Base-by-base conservation (phyloP, 2,888 invertebrate species). In the Rugalucina vietnamica region DNA sequence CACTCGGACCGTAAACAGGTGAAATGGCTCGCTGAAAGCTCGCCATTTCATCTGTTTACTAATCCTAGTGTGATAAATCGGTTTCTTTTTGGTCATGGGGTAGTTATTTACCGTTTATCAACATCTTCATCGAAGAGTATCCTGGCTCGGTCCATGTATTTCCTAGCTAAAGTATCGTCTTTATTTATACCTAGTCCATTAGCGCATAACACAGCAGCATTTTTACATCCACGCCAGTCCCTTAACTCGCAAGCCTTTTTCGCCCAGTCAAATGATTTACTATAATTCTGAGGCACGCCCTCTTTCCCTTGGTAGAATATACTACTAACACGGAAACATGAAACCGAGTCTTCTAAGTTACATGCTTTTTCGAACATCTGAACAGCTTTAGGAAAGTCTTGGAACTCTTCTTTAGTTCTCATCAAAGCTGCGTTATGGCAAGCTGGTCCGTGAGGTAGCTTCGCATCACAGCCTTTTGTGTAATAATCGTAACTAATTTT, bases 211-310 rank as follows among this genome's bases (percentile, higher is more conserved):
- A 14, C 5, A 2, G 81, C 81, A 0, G 98, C 95, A 95, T 99
- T 99, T 0, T 97, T 97, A 95, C 99, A 99, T 0, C 98, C 97
- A 93, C 97, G 97, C 94, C 98, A 36, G 36, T 89, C 97, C 29
- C 97, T 97, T 0, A 97, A 95, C 85, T 98, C 97, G 94, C 99
- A 99, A 0, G 97, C 97, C 94, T 97, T 97, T 81, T 96, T 95
- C 0, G 98, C 97, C 92, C 96, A 97, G 50, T 96, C 95, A 94
- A 98, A 97, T 0, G 98, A 98, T 95, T 97, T 97, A 57, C 96
- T 96, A 96, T 97, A 96, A 92, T 98, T 96, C 86, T 97, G 93
- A 0, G 91, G 86, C 73, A 96, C 95, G 10, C 0, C 93, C 89
- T 96, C 96, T 72, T 96, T 96, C 0, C 98, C 98, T 0, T 96